A percentile compares a stretch with the other conserved stretches of the same genome.
phyloP scores from a whole-genome alignment of 2,113 vertebrate species.

The Aviceda subcristata region DNA sequence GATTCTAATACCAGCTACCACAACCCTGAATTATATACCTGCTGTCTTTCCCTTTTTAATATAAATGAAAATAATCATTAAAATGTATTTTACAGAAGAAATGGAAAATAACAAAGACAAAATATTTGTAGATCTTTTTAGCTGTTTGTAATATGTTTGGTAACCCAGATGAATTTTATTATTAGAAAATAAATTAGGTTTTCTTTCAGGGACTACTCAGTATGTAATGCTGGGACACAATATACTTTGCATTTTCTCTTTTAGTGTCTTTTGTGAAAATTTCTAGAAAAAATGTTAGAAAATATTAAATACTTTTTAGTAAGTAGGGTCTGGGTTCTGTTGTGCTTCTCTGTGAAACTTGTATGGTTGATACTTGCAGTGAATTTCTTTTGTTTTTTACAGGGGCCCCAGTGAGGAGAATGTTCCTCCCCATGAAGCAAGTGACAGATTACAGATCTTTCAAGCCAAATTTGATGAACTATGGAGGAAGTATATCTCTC shows the following conservation, averaged over 20 bases:
- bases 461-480: conserved; percentile 81
- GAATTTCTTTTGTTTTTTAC: not conserved
- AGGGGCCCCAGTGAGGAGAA: conserved; percentile 77
- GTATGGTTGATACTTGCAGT: not conserved
- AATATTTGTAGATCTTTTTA: not conserved
- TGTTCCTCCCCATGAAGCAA: conserved; percentile 76
- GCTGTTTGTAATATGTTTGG: not conserved
- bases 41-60: not conserved
- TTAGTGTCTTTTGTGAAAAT: not conserved
- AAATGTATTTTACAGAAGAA: not conserved
- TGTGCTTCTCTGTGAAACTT: not conserved
- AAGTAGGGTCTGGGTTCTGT: not conserved
- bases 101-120: not conserved
- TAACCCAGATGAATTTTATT: not conserved
- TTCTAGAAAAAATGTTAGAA: not conserved
- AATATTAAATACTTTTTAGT: not conserved
- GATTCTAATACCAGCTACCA: not conserved
- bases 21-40: not conserved
- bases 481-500: conserved; percentile 79
- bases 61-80: not conserved
- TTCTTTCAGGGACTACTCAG: not conserved
- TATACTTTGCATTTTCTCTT: not conserved
- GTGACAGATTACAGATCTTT: conserved; percentile 78
- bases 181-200: not conserved
- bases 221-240: not conserved